Percentiles rank a stretch among this genome's conserved stretches.
phyloP scores from a whole-genome alignment of 92 coral and sea anemone species.

The Paramuricea clavata region DNA sequence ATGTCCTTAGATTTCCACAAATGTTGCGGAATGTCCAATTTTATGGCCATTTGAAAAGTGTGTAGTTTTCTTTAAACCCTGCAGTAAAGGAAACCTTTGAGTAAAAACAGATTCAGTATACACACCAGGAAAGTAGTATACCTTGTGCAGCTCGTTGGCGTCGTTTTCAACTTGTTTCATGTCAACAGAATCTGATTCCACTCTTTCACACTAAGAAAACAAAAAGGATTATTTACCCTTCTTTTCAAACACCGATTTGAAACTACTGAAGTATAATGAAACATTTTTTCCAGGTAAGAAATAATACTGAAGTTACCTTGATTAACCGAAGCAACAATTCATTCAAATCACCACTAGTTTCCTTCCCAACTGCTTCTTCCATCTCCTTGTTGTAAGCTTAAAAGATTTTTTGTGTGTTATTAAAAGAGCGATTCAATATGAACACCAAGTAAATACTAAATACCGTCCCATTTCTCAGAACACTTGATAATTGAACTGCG shows the following conservation, averaged over 20 bases:
- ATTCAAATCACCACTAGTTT: constrained; percentile 92
- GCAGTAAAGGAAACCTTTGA: too few species aligned
- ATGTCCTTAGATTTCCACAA: too few species aligned
- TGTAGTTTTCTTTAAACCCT: too few species aligned
- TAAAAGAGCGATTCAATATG: not conserved
- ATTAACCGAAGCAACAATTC: constrained; percentile 77
- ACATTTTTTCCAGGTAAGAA: too few species aligned
- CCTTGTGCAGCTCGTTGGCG: constrained; percentile 26
- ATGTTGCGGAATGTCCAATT: too few species aligned
- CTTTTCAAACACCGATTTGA: too few species aligned
- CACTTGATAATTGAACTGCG: not conserved
- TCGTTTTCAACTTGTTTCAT: constrained; percentile 24
- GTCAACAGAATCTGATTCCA: constrained; percentile 25
- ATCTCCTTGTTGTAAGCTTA: constrained; percentile 81
- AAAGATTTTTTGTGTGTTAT: not conserved
- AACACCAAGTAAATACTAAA: not conserved
- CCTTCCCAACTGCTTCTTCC: constrained; percentile 76
- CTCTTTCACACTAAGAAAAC: constrained; percentile 25
- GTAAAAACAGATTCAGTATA: too few species aligned
- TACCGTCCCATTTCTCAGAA: too few species aligned
- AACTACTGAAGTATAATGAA: too few species aligned
- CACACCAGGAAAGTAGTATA: not conserved
- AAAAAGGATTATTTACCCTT: too few species aligned
- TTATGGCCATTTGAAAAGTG: too few species aligned
- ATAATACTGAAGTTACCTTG: too few species aligned